Conservation (phyloP, 2,113 vertebrate species). For the Muntiacus muntjak region DNA sequence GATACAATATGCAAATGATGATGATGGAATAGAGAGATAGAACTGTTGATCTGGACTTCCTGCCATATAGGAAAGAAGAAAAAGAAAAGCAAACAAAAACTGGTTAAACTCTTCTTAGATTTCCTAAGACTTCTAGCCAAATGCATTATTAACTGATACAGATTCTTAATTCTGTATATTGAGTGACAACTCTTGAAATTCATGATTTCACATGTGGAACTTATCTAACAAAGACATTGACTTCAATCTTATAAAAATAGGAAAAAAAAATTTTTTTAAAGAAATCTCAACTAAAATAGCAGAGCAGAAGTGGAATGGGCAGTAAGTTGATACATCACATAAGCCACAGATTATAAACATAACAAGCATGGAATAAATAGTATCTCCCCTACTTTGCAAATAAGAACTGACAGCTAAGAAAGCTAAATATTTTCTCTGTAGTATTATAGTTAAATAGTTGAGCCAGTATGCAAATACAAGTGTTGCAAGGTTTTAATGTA, state of each 20-base stretch:
- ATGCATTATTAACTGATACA: neutral
- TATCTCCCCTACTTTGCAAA: neutral
- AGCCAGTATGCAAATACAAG: neutral
- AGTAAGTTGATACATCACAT: neutral
- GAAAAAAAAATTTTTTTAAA: neutral
- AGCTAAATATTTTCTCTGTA: neutral
- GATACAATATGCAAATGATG: neutral
- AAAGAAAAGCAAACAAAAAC: neutral
- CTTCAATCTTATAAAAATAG: neutral
- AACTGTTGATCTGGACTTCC: neutral
- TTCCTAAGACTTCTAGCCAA: neutral
- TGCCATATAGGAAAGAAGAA: neutral
- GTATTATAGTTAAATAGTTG: neutral
- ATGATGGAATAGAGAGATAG: neutral
- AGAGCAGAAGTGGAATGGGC: neutral
- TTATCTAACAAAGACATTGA: neutral
- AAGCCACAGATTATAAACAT: neutral
- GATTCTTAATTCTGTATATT: neutral
- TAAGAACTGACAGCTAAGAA: neutral
- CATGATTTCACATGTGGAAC: neutral
- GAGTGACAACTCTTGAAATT: slow-evolving; percentile 2
- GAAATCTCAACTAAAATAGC: neutral
- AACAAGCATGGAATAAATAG: neutral
- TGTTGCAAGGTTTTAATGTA: neutral
- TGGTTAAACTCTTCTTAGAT: neutral